Percentiles rank a stretch among this genome's conserved stretches.
These are phyloP conservation scores for Phodopus roborovskii DNA, from an alignment of 2,113 vertebrate genomes.

Conservation along the genomic window DNA sequence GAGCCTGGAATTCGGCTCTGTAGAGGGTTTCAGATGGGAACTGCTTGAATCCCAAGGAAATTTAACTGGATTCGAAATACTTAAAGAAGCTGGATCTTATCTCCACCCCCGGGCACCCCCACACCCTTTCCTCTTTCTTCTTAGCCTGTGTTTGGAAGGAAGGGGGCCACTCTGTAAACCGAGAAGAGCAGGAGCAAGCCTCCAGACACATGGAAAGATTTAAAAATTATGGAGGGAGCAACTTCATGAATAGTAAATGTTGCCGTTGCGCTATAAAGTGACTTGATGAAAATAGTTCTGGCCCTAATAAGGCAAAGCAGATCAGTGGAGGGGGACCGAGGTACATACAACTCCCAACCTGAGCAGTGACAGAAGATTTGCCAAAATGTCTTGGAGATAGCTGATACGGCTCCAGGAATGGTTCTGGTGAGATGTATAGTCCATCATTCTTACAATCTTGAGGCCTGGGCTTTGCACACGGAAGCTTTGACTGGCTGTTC, in stretches of 20 bases:
- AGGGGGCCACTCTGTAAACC: slow-evolving; percentile 61
- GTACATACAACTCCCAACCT: background rate
- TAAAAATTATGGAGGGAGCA: slow-evolving; percentile 70
- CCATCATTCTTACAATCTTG: background rate
- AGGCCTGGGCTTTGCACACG: background rate
- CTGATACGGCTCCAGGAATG: slow-evolving; percentile 25
- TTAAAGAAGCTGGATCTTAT: slow-evolving; percentile 65
- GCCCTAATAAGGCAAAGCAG: slow-evolving; percentile 63
- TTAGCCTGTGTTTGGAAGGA: slow-evolving; percentile 68
- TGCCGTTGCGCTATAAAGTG: slow-evolving; percentile 74
- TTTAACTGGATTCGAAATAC: slow-evolving; percentile 63
- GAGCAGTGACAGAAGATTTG: background rate
- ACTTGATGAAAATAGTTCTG: slow-evolving; percentile 75
- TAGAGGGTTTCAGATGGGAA: slow-evolving; percentile 56
- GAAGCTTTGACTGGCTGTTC: background rate
- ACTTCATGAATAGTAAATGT: slow-evolving; percentile 81
- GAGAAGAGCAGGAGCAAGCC: slow-evolving; percentile 70
- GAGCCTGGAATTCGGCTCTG: slow-evolving; percentile 63
- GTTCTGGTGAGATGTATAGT: background rate
- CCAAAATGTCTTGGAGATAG: background rate
- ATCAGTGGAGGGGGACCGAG: too few relatives aligned
- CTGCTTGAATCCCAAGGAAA: slow-evolving; percentile 62
- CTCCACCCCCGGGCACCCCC: background rate
- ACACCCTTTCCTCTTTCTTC: slow-evolving; percentile 46
- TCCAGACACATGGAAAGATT: slow-evolving; percentile 82